A percentile compares a stretch with the other conserved stretches of the same genome.
Evolutionary conservation across 2,113 vertebrate genomes (phyloP).

Genomic region (Limanda limanda): DNA sequence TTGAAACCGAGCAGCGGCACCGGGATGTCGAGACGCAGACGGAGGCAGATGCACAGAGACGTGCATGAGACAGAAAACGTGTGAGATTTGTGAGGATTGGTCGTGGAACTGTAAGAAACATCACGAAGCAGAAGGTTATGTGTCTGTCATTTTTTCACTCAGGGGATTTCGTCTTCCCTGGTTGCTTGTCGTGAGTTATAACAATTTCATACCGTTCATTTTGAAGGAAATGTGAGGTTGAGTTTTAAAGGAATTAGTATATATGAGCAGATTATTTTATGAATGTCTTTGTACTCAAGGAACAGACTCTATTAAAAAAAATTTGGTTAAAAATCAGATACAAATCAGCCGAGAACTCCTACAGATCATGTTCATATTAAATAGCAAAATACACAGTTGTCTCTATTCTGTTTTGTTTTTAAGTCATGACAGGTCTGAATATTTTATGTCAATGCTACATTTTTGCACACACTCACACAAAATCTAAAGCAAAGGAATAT

Average conservation of each 20-base stretch:
- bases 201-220: neutral
- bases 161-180: neutral
- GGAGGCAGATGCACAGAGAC: conserved; percentile 38
- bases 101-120: conserved; percentile 20
- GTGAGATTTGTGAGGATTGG: conserved; percentile 20
- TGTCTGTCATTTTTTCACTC: neutral
- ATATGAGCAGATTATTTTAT: neutral
- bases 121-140: neutral
- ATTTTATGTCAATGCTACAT: too few relatives aligned
- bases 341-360: neutral
- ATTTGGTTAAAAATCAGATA: neutral
- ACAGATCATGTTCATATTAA: too few relatives aligned
- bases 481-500: neutral
- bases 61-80: conserved; percentile 26
- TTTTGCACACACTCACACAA: too few relatives aligned
- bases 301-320: too few relatives aligned
- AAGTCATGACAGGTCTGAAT: too few relatives aligned
- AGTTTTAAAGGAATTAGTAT: neutral
- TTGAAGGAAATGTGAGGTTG: neutral
- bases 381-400: too few relatives aligned
- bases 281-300: neutral
- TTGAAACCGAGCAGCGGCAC: conserved; percentile 41
- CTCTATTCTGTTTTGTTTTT: too few relatives aligned
- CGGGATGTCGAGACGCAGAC: conserved; percentile 38
- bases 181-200: neutral